Conservation (phyloP, 1,140 invertebrate genomes). For the Dendrolimus kikuchii region DNA sequence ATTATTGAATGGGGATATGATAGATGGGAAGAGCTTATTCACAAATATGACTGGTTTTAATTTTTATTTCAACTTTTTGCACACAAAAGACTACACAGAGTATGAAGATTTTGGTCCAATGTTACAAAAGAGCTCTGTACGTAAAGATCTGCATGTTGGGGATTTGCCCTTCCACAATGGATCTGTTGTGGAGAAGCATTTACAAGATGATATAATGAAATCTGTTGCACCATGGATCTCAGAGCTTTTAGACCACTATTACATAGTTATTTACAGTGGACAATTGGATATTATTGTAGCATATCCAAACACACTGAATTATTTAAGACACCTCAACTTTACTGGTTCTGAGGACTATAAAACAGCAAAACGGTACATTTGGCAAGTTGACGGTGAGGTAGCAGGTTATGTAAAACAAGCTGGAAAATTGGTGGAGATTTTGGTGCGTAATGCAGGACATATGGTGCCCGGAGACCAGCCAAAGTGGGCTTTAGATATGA, state of each 20-base stretch:
- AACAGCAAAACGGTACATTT: conserved; percentile 76
- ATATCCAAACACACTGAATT: conserved; percentile 84
- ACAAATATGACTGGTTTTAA: conserved; percentile 85
- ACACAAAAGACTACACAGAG: conserved; percentile 67
- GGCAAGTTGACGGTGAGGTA: conserved; percentile 79
- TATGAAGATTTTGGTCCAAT: conserved; percentile 69
- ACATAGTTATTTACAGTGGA: conserved; percentile 85
- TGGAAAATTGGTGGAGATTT: conserved; percentile 83
- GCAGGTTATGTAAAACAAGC: conserved; percentile 85
- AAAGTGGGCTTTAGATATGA: conserved; percentile 82
- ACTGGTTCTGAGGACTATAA: conserved; percentile 77
- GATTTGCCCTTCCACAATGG: conserved; percentile 79
- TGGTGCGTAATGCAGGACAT: conserved; percentile 87
- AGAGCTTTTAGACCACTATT: conserved; percentile 79
- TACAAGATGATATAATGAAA: conserved; percentile 87
- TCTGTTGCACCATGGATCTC: conserved; percentile 84
- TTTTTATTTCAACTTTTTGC: conserved; percentile 87
- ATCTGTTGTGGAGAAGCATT: conserved; percentile 76
- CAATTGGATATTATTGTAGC: conserved; percentile 90
- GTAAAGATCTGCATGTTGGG: conserved; percentile 88
- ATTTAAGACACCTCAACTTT: conserved; percentile 80
- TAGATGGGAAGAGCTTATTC: conserved; percentile 77
- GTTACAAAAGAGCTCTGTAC: conserved; percentile 74
- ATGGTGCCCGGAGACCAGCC: conserved; percentile 90
- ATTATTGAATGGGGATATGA: conserved; percentile 81